A percentile compares a stretch with the other conserved stretches of the same genome.
Conservation (phyloP, 2,113 vertebrate genomes). For the Nyctereutes procyonoides region DNA sequence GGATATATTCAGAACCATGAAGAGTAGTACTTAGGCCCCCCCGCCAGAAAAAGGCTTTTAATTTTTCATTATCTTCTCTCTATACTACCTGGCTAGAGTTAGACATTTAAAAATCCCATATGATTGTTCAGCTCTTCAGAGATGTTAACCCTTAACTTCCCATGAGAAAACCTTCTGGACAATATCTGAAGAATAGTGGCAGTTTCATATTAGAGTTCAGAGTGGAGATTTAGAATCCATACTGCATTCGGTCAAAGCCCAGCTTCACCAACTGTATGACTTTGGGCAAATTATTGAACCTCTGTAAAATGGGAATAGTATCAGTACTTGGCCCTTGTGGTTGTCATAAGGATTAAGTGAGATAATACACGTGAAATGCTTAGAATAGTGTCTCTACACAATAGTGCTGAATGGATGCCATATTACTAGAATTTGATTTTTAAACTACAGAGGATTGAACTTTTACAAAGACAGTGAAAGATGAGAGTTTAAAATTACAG, state of each 20-base stretch:
- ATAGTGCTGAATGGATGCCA: background rate
- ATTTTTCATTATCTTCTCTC: slow-evolving; percentile 57
- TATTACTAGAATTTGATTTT: background rate
- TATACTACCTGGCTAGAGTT: slow-evolving; percentile 40
- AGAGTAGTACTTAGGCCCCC: slow-evolving; percentile 13
- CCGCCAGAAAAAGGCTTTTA: slow-evolving; percentile 43
- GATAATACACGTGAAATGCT: background rate
- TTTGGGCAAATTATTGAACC: background rate
- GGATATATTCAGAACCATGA: background rate
- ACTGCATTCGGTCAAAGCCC: background rate
- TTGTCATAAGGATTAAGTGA: background rate
- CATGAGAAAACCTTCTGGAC: background rate
- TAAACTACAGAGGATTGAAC: background rate
- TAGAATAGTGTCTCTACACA: background rate
- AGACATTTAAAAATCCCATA: slow-evolving; percentile 31
- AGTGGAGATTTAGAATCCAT: background rate
- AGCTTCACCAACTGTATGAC: background rate
- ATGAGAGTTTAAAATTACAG: background rate
- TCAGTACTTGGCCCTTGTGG: background rate
- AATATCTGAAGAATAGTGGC: background rate
- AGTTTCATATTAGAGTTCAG: background rate
- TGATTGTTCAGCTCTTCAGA: slow-evolving; percentile 9
- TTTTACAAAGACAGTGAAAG: background rate
- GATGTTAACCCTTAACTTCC: slow-evolving; percentile 23
- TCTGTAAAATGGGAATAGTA: background rate